Percentiles rank a stretch among this genome's conserved stretches.
Evolutionary conservation across 2,888 invertebrate species (phyloP).

Genomic region (Petrophora chlorosata): DNA sequence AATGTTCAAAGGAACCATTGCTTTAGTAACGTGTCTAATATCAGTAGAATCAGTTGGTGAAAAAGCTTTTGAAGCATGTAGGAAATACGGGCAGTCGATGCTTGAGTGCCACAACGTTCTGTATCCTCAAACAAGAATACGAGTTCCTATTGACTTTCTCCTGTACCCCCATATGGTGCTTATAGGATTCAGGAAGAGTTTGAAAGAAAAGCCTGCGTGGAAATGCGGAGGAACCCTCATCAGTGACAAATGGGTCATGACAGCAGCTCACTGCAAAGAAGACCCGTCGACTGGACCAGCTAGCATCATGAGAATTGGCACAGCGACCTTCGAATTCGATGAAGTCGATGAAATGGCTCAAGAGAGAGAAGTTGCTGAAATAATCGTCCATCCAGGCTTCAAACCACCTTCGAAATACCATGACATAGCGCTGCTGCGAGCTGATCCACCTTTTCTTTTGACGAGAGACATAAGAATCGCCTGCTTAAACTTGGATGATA

Average conservation of each 20-base stretch:
- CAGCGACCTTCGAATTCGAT: constrained; percentile 77
- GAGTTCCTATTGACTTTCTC: constrained; percentile 73
- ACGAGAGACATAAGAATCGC: constrained; percentile 84
- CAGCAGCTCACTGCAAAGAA: constrained; percentile 74
- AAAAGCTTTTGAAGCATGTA: constrained; percentile 67
- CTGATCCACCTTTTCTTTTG: constrained; percentile 74
- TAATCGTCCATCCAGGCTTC: constrained; percentile 82
- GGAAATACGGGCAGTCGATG: constrained; percentile 63
- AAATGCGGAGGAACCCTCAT: constrained; percentile 76
- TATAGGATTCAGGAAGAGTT: constrained; percentile 60
- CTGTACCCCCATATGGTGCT: constrained; percentile 87
- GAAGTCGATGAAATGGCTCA: constrained; percentile 79
- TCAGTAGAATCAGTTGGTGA: constrained; percentile 53
- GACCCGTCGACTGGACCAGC: constrained; percentile 77
- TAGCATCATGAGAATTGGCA: constrained; percentile 79
- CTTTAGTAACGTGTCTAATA: constrained; percentile 15
- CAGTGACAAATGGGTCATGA: constrained; percentile 69
- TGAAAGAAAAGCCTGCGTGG: constrained; percentile 51
- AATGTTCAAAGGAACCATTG: constrained; percentile 24
- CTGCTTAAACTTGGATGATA: constrained; percentile 75
- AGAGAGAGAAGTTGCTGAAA: constrained; percentile 69
- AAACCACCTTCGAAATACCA: constrained; percentile 82
- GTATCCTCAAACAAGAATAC: constrained; percentile 53
- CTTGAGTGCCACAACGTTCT: constrained; percentile 75
- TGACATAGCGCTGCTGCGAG: constrained; percentile 86